Percentiles rank a stretch among this genome's conserved stretches.
phyloP scores from a whole-genome alignment of 2,888 invertebrate species.

The Catocala nupta region DNA sequence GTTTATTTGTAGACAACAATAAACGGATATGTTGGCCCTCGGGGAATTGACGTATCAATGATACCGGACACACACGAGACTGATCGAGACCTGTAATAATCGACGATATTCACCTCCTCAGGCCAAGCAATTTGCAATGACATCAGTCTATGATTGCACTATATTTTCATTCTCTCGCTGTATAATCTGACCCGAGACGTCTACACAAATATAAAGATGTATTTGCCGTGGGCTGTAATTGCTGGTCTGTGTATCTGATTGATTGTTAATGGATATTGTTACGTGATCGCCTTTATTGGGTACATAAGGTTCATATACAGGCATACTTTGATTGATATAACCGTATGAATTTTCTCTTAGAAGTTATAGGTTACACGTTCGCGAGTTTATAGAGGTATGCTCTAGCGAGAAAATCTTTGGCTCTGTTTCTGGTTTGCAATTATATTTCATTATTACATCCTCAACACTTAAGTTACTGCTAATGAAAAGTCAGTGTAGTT shows the following conservation, averaged over 20 bases:
- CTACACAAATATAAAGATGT: conserved; percentile 56
- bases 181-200: conserved; percentile 58
- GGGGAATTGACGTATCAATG: conserved; percentile 70
- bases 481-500: conserved; percentile 76
- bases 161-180: conserved; percentile 62
- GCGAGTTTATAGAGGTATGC: conserved; percentile 35
- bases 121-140: conserved; percentile 69
- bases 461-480: conserved; percentile 76
- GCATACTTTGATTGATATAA: conserved; percentile 49
- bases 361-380: conserved; percentile 40
- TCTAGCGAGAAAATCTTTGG: conserved; percentile 55
- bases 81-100: conserved; percentile 66
- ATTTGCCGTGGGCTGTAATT: conserved; percentile 61
- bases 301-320: conserved; percentile 47
- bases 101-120: conserved; percentile 66
- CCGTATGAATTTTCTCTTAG: conserved; percentile 48
- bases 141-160: conserved; percentile 67
- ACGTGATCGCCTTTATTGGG: conserved; percentile 58
- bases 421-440: conserved; percentile 55
- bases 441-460: conserved; percentile 61
- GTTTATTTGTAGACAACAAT: conserved; percentile 75
- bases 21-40: conserved; percentile 70
- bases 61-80: conserved; percentile 68
- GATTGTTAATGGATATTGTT: conserved; percentile 74
- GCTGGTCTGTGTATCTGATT: conserved; percentile 62